These are phyloP conservation scores for Eristalinus aeneus DNA, from an alignment of 2,888 invertebrate genomes.

Conservation along the genomic window DNA sequence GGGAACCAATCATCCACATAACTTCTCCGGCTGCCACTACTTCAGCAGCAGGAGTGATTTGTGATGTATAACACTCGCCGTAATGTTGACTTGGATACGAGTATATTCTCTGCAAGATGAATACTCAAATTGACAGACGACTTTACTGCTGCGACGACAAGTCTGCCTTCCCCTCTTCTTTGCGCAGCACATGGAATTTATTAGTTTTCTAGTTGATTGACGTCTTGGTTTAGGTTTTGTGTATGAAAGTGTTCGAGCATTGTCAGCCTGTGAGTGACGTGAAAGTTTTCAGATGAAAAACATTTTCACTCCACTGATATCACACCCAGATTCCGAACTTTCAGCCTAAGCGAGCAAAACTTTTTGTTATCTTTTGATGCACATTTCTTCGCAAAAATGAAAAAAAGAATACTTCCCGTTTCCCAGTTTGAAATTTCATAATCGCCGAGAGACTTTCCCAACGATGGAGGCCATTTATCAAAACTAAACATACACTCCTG, in stretches of 20 bases:
- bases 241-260: background rate
- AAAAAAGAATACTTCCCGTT: constrained; percentile 11
- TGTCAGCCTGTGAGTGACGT: constrained; percentile 14
- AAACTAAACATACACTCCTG: constrained; percentile 15
- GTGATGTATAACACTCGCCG: constrained; percentile 40
- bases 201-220: constrained; percentile 68
- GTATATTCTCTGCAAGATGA: constrained; percentile 47
- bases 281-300: constrained; percentile 22
- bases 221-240: constrained; percentile 47
- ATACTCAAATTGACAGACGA: constrained; percentile 62
- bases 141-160: constrained; percentile 51
- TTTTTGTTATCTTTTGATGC: constrained; percentile 20
- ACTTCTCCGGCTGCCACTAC: constrained; percentile 2
- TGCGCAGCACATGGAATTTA: constrained; percentile 52
- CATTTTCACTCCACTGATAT: constrained; percentile 53
- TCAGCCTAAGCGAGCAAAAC: constrained; percentile 36
- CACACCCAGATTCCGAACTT: background rate
- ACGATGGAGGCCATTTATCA: constrained; percentile 56
- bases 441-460: constrained; percentile 9
- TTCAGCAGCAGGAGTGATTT: constrained; percentile 48
- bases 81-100: constrained; percentile 58
- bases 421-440: constrained; percentile 31
- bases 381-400: background rate
- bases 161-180: constrained; percentile 14
- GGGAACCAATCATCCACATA: constrained; percentile 53